phyloP scores from a whole-genome alignment of 2,797 vertebrate genomes.

The Epinephelus coioides region DNA sequence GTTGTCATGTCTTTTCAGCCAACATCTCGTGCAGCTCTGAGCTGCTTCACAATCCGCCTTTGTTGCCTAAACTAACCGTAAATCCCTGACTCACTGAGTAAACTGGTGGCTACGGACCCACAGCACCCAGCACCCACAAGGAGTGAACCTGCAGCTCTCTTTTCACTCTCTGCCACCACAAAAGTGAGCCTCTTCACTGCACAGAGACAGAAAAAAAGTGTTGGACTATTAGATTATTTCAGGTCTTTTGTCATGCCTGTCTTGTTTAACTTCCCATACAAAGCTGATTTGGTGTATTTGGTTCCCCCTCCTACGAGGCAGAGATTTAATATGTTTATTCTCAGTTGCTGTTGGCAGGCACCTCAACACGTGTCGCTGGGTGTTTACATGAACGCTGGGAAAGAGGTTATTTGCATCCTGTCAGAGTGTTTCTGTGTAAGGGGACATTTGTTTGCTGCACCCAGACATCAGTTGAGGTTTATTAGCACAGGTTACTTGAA shows the following conservation, averaged over 20 bases:
- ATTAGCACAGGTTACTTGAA: not conserved
- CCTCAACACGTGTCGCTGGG: constrained; percentile 19
- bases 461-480: not conserved
- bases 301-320: constrained; percentile 30
- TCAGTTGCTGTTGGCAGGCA: constrained; percentile 40
- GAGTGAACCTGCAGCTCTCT: not conserved
- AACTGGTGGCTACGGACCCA: not conserved
- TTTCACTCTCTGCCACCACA: constrained; percentile 2
- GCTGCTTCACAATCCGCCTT: constrained; percentile 12
- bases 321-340: constrained; percentile 56
- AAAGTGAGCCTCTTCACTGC: not conserved
- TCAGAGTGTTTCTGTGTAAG: constrained; percentile 35
- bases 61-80: not conserved
- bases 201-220: not conserved
- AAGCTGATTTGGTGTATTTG: constrained; percentile 16
- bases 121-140: not conserved
- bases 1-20: not conserved
- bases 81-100: constrained; percentile 15
- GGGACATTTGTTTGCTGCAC: constrained; percentile 35
- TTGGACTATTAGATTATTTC: not conserved
- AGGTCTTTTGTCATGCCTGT: constrained; percentile 10
- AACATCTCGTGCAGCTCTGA: not conserved
- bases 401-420: constrained; percentile 40
- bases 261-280: constrained; percentile 34
- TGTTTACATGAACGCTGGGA: constrained; percentile 42